Evolutionary conservation across 1,140 invertebrate genomes (phyloP), one percentile per base, ranked within the genome.

Genomic region (Rhopalosiphum padi): DNA sequence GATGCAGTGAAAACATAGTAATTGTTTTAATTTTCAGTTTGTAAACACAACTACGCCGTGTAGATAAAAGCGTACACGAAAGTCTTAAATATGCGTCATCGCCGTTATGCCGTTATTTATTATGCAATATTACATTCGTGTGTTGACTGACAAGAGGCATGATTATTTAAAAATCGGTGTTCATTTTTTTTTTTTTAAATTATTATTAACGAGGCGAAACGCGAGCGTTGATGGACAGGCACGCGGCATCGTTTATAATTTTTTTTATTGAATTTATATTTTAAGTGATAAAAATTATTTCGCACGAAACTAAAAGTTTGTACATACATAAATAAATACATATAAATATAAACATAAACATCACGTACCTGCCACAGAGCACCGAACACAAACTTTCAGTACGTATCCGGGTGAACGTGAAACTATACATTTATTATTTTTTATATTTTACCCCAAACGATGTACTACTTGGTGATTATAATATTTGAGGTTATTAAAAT

Each of bases 211-310:
- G 82, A 85, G 35, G 82, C 35, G 22, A 85, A 85, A 85, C 37
- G 37, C 37, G 7, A 85, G 18, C 82, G 82, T 85, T 85, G 82
- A 85, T 85, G 82, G 82, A 85, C 82, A 22, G 82, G 37, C 82
- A 85, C 82, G 82, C 82, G 77, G 77, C 77, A 22, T n/a, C 82
- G 37, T 85, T 85, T 85, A 85, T 85, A 85, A 37, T 85, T 85
- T 85, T 85, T 85, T 85, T 43, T 85, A 85, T 85, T 85, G 37
- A 85, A 85, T 41, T 85, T 41, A 41, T 85, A 23, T 85, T 41
- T 85, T 41, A 85, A 85, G 82, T 85, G 82, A 85, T 85, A 41
- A 85, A 85, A 85, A 85, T 41, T 41, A 85, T 85, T 85, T 85
- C 21, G 37, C 82, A 85, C 82, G 37, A 85, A 41, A 85, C 82